phyloP scores from a whole-genome alignment of 2,888 invertebrate genomes.

The Hedya salicella region DNA sequence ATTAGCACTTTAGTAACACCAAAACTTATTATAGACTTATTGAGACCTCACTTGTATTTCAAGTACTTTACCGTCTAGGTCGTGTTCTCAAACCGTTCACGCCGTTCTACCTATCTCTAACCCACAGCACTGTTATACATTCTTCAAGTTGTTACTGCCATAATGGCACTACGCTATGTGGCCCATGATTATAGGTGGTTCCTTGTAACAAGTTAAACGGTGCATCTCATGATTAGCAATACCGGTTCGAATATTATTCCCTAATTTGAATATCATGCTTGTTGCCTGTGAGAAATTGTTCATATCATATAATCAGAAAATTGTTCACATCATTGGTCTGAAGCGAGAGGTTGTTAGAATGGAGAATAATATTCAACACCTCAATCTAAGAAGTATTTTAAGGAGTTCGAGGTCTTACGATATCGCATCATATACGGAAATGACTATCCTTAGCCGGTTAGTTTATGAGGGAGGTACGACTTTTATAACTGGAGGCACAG shows the following conservation, averaged over 20 bases:
- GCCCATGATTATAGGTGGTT: slow-evolving; percentile 49
- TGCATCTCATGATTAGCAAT: slow-evolving; percentile 44
- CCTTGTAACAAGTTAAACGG: slow-evolving; percentile 39
- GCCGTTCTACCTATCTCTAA: background rate
- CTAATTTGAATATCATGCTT: slow-evolving; percentile 24
- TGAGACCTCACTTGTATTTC: background rate
- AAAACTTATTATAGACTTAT: background rate
- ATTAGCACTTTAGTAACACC: no score
- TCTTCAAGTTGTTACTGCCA: slow-evolving; percentile 28
- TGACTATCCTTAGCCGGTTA: no score
- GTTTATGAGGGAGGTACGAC: no score
- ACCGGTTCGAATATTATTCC: slow-evolving; percentile 42
- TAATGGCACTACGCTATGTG: slow-evolving; percentile 44
- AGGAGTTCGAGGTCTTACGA: no score
- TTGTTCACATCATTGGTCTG: no score
- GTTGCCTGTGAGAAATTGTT: slow-evolving; percentile 29
- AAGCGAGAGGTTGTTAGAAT: no score
- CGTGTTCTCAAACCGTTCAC: background rate
- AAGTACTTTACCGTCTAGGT: background rate
- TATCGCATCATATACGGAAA: no score
- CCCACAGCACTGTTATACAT: slow-evolving; percentile 19
- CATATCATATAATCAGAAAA: background rate
- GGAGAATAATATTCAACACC: no score
- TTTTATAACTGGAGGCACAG: no score
- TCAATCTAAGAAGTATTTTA: no score